These are phyloP conservation scores for Zaprionus vittiger DNA, from an alignment of 1,140 invertebrate species.

Conservation along the genomic window DNA sequence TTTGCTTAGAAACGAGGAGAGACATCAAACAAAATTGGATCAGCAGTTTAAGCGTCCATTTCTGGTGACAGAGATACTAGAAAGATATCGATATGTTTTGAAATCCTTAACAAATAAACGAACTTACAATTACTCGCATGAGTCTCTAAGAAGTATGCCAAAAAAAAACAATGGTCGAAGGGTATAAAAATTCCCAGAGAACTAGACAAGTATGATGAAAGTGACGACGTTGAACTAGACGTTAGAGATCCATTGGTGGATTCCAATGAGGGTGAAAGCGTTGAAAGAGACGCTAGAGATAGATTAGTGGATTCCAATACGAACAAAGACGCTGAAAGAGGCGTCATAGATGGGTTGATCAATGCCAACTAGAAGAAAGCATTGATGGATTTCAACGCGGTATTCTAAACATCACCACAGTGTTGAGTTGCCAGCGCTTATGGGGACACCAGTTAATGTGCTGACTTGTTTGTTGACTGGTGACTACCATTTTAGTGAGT, in stretches of 20 bases:
- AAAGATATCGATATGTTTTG: slow-evolving; percentile 2
- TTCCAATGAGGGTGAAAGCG: background rate
- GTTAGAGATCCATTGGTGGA: background rate
- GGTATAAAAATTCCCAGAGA: background rate
- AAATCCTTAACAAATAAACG: slow-evolving; percentile 2
- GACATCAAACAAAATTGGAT: slow-evolving; percentile 1
- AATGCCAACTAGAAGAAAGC: too few species aligned
- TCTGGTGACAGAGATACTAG: background rate
- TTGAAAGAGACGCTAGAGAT: background rate
- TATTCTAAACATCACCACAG: too few species aligned
- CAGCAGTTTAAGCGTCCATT: background rate
- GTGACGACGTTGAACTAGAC: background rate
- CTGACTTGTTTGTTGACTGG: slow-evolving; percentile 1
- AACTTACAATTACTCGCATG: background rate
- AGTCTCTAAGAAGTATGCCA: background rate
- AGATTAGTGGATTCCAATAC: background rate
- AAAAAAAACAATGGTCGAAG: background rate
- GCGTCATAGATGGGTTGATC: background rate
- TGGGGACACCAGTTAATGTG: background rate
- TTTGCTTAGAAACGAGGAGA: background rate
- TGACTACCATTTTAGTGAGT: background rate
- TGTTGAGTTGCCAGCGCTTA: background rate
- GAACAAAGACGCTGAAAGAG: background rate
- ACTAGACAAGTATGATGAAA: background rate
- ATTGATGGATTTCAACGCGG: background rate